Base-by-base conservation (phyloP, 2,113 vertebrate genomes). In the Donacobius atricapilla region DNA sequence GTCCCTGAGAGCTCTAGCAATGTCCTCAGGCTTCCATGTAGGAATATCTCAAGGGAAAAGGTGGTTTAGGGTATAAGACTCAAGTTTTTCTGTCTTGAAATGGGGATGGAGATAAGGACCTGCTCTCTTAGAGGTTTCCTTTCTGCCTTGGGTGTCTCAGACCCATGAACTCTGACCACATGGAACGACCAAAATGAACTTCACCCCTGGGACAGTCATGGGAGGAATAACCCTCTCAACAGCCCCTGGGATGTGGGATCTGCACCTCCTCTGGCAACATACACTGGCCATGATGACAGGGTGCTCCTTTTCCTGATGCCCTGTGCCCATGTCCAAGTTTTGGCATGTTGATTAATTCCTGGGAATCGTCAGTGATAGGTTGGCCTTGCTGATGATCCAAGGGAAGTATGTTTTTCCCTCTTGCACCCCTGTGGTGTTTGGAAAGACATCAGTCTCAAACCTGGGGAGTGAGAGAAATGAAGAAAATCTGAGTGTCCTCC, bases 141-240 rank as follows among this genome's bases (percentile, higher is more conserved):
- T 76, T 83, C 61, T 66, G 9, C 18, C 22, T 30, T 8, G 13
- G 47, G 9, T 5, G 11, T 30, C 64, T 70, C 39, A 13, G 12
- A 89, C 28, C 28, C 33, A 4, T 7, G 17, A 61, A 20, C 47
- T 22, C 9, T 70, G 50, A 37, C 51, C 37, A n/a, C 0, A 0
- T 19, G 35, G 24, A 65, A n/a, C 37, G 11, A 8, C 11, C 39
- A 23, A 48, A 73, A 57, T 15, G 9, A 44, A 31, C 4, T 72
- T 92, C 15, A 48, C 2, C 2, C 10, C 17, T 7, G 2, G 21
- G 18, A 61, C 15, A 27, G 12, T 7, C 27, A 24, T 24, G 21
- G 27, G 27, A 89, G 23, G n/a, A 87, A 28, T 7, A 73, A 23
- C 16, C 2, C 24, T 60, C 35, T 70, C 27, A 44, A 4, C 24